A percentile compares a stretch with the other conserved stretches of the same genome.
phyloP scores from a whole-genome alignment of 2,113 vertebrate species.

The Platysternon megacephalum region DNA sequence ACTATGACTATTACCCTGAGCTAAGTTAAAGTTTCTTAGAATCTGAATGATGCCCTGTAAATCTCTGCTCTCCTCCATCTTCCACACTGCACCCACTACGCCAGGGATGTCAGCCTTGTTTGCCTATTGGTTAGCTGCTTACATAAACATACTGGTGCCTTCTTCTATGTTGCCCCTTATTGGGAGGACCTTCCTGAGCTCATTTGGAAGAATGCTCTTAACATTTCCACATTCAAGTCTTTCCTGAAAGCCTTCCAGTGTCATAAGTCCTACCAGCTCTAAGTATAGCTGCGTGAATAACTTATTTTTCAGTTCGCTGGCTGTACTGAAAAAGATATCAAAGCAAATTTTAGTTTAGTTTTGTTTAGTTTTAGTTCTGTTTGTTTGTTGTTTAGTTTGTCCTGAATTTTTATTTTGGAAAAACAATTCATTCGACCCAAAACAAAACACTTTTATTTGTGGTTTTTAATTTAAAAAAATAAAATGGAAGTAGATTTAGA shows the following conservation, averaged over 20 bases:
- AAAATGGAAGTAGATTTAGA: too few relatives aligned
- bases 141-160: background rate
- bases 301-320: background rate
- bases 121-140: background rate
- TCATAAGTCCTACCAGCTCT: background rate
- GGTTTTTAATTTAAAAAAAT: too few relatives aligned
- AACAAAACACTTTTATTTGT: too few relatives aligned
- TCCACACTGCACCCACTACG: background rate
- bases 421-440: too few relatives aligned
- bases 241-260: background rate
- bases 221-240: background rate
- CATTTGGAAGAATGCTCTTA: background rate
- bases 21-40: background rate
- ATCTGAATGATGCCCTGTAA: background rate
- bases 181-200: background rate
- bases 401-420: too few relatives aligned
- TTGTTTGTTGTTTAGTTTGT: too few relatives aligned
- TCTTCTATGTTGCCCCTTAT: background rate
- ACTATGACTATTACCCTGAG: too few relatives aligned
- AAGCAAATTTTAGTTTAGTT: too few relatives aligned
- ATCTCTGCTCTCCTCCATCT: background rate
- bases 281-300: background rate
- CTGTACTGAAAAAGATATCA: background rate
- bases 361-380: too few relatives aligned
- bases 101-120: background rate